phyloP scores from a whole-genome alignment of 2,888 invertebrate genomes.

The Altica lythri region DNA sequence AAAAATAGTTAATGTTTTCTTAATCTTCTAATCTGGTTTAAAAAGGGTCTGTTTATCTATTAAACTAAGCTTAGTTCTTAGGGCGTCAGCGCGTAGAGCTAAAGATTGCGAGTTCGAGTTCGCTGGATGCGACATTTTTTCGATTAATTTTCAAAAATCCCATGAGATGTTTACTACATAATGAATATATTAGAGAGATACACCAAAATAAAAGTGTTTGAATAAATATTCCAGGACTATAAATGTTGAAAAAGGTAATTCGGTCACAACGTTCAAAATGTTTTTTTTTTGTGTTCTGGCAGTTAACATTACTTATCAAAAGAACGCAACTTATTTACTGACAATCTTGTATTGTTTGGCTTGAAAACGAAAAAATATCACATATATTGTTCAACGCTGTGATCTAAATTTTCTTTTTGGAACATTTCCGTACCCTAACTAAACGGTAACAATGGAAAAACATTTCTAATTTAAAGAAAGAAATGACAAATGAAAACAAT shows the following conservation, averaged over 20 bases:
- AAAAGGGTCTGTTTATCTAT: too few relatives aligned
- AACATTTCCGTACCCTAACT: background rate
- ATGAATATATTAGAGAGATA: too few relatives aligned
- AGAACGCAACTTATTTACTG: conserved; percentile 11
- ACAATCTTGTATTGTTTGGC: conserved; percentile 17
- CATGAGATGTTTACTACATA: too few relatives aligned
- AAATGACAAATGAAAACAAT: conserved; percentile 1
- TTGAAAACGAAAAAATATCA: conserved; percentile 4
- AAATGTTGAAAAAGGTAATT: conserved; percentile 15
- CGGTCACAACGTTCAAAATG: conserved; percentile 12
- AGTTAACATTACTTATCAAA: conserved; percentile 20
- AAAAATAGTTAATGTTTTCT: too few relatives aligned
- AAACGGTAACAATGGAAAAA: conserved; percentile 2
- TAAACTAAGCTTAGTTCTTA: too few relatives aligned
- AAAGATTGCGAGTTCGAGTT: too few relatives aligned
- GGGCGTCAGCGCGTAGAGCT: too few relatives aligned
- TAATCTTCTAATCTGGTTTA: too few relatives aligned
- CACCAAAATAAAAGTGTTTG: too few relatives aligned
- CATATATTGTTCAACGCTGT: conserved; percentile 8
- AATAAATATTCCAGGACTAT: too few relatives aligned
- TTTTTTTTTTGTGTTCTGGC: conserved; percentile 3
- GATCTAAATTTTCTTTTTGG: conserved; percentile 8
- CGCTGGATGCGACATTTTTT: too few relatives aligned
- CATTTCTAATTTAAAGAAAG: conserved; percentile 6
- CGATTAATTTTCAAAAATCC: too few relatives aligned